These are phyloP conservation scores for Nemapogon koenigi DNA, from an alignment of 2,888 invertebrate genomes.

Conservation along the genomic window DNA sequence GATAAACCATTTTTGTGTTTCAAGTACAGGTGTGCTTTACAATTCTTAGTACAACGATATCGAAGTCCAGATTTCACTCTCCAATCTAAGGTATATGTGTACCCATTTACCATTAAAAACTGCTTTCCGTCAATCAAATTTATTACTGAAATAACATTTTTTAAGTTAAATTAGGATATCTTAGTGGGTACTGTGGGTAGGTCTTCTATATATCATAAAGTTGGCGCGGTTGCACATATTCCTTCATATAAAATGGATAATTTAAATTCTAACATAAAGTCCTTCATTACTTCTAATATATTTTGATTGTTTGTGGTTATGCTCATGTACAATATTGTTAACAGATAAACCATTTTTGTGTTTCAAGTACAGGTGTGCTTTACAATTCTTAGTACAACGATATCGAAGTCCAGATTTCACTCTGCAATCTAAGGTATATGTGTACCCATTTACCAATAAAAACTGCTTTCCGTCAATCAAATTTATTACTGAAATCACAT, in stretches of 20 bases:
- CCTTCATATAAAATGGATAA: no score
- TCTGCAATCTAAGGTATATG: not conserved
- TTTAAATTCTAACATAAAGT: no score
- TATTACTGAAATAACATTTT: not conserved
- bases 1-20: slow-evolving; percentile 5
- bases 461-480: slow-evolving; percentile 1
- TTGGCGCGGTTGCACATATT: no score
- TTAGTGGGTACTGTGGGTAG: no score
- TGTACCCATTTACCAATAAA: slow-evolving; percentile 1
- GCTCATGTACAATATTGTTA: slow-evolving; percentile 2
- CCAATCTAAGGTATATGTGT: not conserved
- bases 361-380: slow-evolving; percentile 8
- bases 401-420: not conserved
- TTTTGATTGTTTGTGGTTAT: not conserved
- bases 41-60: slow-evolving; percentile 2
- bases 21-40: slow-evolving; percentile 8
- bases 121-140: not conserved
- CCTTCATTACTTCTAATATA: not conserved
- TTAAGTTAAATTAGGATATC: no score
- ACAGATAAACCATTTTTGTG: slow-evolving; percentile 4
- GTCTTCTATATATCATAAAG: no score
- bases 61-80: not conserved
- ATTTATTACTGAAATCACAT: not conserved
- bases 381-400: slow-evolving; percentile 3
- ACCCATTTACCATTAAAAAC: slow-evolving; percentile 1